Evolutionary conservation across 2,888 invertebrate genomes (phyloP).

Genomic region (Scelioninae gen. 1): DNA sequence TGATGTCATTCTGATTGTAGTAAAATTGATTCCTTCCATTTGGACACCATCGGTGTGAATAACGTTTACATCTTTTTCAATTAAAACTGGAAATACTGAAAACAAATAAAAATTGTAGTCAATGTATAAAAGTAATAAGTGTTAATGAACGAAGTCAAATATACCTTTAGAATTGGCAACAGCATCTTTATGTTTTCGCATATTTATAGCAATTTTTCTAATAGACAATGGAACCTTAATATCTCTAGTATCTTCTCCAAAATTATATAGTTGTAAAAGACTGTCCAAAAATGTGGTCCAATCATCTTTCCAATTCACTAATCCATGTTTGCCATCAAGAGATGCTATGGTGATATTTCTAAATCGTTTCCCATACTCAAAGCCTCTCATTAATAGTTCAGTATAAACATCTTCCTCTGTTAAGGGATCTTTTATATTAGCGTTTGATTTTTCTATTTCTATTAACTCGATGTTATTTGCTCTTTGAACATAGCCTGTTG

Average conservation of each 20-base stretch:
- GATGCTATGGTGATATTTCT: slow-evolving; percentile 85
- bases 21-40: slow-evolving; percentile 49
- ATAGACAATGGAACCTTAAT: slow-evolving; percentile 87
- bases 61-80: slow-evolving; percentile 34
- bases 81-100: slow-evolving; percentile 41
- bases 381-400: slow-evolving; percentile 85
- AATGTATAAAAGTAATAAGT: not conserved
- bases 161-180: slow-evolving; percentile 28
- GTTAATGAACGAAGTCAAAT: not conserved
- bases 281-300: slow-evolving; percentile 89
- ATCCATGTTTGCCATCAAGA: slow-evolving; percentile 81
- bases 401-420: slow-evolving; percentile 81
- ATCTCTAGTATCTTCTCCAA: slow-evolving; percentile 83
- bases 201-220: slow-evolving; percentile 86
- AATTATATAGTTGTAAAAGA: slow-evolving; percentile 87
- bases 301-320: slow-evolving; percentile 86
- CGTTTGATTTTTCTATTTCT: not conserved
- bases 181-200: slow-evolving; percentile 78
- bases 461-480: slow-evolving; percentile 79
- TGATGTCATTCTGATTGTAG: slow-evolving; percentile 86
- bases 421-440: slow-evolving; percentile 33
- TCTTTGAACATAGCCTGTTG: slow-evolving; percentile 89
- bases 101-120: not conserved
- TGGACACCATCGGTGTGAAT: slow-evolving; percentile 31
- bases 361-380: slow-evolving; percentile 85